A percentile compares a stretch with the other conserved stretches of the same genome.
phyloP scores from a whole-genome alignment of 2,113 vertebrate genomes.

The Sorex fumeus region DNA sequence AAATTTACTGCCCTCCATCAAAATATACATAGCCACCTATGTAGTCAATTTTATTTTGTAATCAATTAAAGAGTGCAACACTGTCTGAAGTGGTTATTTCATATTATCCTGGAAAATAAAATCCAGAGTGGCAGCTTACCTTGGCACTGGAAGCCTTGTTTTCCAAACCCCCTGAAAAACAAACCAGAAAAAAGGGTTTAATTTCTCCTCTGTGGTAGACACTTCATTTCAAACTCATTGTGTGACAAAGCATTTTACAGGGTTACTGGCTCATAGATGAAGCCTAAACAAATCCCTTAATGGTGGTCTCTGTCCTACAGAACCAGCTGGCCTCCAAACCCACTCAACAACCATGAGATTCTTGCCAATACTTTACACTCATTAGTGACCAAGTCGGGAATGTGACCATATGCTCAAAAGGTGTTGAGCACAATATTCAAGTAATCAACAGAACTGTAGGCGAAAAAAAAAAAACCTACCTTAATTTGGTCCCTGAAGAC shows the following conservation, averaged over 20 bases:
- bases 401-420: neutral
- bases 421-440: neutral
- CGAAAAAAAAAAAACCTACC: neutral
- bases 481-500: conserved; percentile 55
- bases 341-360: neutral
- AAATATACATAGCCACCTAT: neutral
- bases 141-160: conserved; percentile 93
- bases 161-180: conserved; percentile 91
- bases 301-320: neutral
- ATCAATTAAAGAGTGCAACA: conserved; percentile 34
- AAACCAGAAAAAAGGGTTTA: conserved; percentile 75
- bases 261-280: conserved; percentile 64
- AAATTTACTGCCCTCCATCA: neutral
- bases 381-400: neutral
- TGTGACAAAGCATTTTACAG: conserved; percentile 39
- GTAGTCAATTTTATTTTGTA: neutral
- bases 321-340: neutral
- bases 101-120: conserved; percentile 66
- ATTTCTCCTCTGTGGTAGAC: conserved; percentile 48
- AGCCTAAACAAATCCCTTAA: conserved; percentile 58
- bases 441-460: neutral
- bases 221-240: conserved; percentile 40
- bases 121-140: conserved; percentile 84
- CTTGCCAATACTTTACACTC: neutral
- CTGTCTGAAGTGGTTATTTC: conserved; percentile 45